A percentile compares a stretch with the other conserved stretches of the same genome.
These are phyloP conservation scores for Cyprinodon tularosa DNA, from an alignment of 2,113 vertebrate genomes.

Conservation along the genomic window DNA sequence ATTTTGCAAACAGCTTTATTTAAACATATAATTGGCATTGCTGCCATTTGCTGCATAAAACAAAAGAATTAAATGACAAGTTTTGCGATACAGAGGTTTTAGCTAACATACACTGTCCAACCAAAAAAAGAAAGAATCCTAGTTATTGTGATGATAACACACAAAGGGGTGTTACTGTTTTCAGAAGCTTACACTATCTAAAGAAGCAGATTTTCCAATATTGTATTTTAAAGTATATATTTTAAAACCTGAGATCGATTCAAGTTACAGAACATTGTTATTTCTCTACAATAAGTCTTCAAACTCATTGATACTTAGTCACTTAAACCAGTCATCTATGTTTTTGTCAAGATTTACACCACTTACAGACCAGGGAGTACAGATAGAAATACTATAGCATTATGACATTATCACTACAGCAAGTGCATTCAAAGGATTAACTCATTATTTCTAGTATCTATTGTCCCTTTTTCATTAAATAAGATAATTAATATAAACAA, in stretches of 20 bases:
- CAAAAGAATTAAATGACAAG: not conserved
- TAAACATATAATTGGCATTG: not conserved
- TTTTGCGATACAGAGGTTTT: not conserved
- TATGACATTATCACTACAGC: too few relatives aligned
- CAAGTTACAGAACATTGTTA: not conserved
- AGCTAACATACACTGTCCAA: not conserved
- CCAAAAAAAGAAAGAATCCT: not conserved
- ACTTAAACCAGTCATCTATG: not conserved
- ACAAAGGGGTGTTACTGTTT: not conserved
- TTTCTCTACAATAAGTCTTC: not conserved
- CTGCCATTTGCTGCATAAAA: too few relatives aligned
- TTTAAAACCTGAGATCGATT: not conserved
- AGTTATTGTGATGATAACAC: not conserved
- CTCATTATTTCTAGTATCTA: too few relatives aligned
- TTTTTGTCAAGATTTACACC: not conserved
- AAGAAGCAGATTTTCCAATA: not conserved
- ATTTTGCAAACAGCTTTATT: not conserved
- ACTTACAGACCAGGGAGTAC: too few relatives aligned
- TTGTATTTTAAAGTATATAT: not conserved
- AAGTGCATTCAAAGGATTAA: too few relatives aligned
- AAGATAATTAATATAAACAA: too few relatives aligned
- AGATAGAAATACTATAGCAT: too few relatives aligned
- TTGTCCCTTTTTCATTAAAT: too few relatives aligned
- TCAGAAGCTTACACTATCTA: too few relatives aligned
- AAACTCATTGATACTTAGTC: not conserved